A percentile compares a stretch with the other conserved stretches of the same genome.
These are phyloP conservation scores for Battus philenor DNA, from an alignment of 1,140 invertebrate genomes.

Conservation along the genomic window DNA sequence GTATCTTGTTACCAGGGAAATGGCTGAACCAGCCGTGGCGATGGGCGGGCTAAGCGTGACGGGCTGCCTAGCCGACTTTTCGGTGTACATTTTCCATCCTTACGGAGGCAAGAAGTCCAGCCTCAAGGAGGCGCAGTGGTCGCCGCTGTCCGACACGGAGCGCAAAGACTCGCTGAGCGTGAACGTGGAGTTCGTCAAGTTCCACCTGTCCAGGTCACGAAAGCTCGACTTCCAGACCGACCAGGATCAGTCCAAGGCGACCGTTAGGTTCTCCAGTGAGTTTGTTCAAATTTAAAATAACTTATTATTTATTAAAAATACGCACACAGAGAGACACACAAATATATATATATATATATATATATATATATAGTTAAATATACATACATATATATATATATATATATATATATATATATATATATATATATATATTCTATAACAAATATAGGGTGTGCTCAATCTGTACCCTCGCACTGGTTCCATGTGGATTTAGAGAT, in stretches of 20 bases:
- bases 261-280: conserved; percentile 94
- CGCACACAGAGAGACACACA: neutral
- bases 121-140: conserved; percentile 89
- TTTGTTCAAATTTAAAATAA: conserved; percentile 25
- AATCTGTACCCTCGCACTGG: too few species aligned
- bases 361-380: too few species aligned
- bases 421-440: too few species aligned
- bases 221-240: conserved; percentile 86
- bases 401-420: too few species aligned
- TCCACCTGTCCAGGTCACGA: conserved; percentile 92
- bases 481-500: too few species aligned
- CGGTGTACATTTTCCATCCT: conserved; percentile 98
- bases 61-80: conserved; percentile 96
- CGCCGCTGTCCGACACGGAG: conserved; percentile 90
- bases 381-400: too few species aligned
- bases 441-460: too few species aligned
- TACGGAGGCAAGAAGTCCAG: conserved; percentile 93
- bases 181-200: conserved; percentile 98
- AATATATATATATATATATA: too few species aligned
- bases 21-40: conserved; percentile 79
- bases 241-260: conserved; percentile 82
- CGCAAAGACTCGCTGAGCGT: conserved; percentile 96
- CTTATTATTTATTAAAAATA: neutral
- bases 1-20: conserved; percentile 69
- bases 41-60: conserved; percentile 95